These are phyloP conservation scores for Sus scrofa DNA, from an alignment of 2,113 vertebrate species.

Conservation along the genomic window DNA sequence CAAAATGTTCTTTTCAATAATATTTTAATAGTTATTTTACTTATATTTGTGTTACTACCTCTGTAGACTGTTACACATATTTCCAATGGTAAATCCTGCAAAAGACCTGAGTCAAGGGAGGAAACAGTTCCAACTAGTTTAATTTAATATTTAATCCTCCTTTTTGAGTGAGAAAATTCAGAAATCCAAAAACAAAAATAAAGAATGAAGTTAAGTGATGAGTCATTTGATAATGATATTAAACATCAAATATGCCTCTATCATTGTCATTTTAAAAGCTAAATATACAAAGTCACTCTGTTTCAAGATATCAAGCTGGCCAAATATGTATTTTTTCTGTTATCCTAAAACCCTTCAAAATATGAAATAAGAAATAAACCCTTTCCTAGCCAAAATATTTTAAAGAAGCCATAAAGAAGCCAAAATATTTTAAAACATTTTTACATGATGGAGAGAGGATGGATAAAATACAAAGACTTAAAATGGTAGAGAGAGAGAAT, in stretches of 20 bases:
- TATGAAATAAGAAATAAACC: neutral
- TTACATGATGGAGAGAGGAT: neutral
- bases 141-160: neutral
- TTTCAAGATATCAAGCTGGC: neutral
- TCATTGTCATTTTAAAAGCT: neutral
- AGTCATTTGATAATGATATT: neutral
- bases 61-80: neutral
- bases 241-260: neutral
- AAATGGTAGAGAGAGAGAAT: neutral
- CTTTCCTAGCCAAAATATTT: too few species aligned
- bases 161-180: neutral
- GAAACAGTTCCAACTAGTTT: neutral
- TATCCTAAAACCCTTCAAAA: neutral
- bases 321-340: neutral
- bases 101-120: neutral
- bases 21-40: neutral
- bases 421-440: neutral
- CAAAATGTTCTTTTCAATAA: neutral
- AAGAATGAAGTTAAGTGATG: neutral
- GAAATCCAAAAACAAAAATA: neutral
- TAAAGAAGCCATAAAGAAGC: neutral
- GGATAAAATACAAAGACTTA: neutral
- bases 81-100: neutral
- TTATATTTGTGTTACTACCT: neutral
- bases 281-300: neutral